Base-by-base conservation (phyloP, 2,113 vertebrate species). In the Aviceda subcristata region DNA sequence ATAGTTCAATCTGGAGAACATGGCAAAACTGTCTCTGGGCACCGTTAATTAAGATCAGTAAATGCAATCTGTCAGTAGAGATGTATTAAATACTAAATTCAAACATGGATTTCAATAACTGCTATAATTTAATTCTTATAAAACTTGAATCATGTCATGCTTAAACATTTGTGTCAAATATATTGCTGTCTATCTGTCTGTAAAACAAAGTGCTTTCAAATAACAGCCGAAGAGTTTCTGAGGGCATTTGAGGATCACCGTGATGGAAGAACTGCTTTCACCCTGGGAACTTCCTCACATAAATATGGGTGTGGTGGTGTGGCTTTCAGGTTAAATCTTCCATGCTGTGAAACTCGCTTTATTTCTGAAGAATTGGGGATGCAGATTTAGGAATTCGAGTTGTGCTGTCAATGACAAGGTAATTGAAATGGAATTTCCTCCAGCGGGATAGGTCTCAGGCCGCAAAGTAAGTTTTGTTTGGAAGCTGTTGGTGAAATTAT, bases 21-120 rank as follows among this genome's bases (percentile, higher is more conserved):
- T 39, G 82, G 67, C 72, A 94, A 53, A 87, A 32, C 18, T 90
- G 87, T 88, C 80, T 92, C 93, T 80, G 75, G 66, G 73, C 91
- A 57, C 90, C 86, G 79, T 82, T 92, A 95, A 97, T 97, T 97
- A 95, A 91, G 91, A 94, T 94, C 93, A 93, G 92, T 76, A 94
- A 96, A 96, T 90, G 84, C 88, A 94, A 91, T 96, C 96, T 97
- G 93, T 96, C 89, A 80, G 86, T 57, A 38, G 39, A 57, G 48
- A 72, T 20, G 5, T 90, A 80, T 80, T 74, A 89, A 96, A 88
- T 93, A 71, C 59, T 94, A 75, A 87, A 95, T 89, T 90, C 38
- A 84, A 90, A 73, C 73, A 21, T 34, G 41, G 80, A 29, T 51
- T 91, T 60, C 38, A 86, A 76, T 92, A 90, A 51, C 76, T 85